phyloP scores from a whole-genome alignment of 2,888 invertebrate genomes.

The Trichogramma evanescens region DNA sequence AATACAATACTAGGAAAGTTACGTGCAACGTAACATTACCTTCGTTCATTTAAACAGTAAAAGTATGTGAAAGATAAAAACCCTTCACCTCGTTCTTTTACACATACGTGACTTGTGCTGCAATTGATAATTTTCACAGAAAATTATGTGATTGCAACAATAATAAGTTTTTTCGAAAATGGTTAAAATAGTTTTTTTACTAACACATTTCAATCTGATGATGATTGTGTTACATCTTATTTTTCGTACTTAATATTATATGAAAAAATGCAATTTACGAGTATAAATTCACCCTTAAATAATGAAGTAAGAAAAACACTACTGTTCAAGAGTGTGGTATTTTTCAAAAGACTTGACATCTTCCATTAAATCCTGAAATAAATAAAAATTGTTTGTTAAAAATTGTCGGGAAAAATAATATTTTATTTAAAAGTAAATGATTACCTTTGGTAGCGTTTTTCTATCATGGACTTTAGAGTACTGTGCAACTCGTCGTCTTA shows the following conservation, averaged over 20 bases:
- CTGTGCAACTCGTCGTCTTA: constrained; percentile 54
- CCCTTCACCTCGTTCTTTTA: constrained; percentile 17
- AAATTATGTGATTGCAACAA: constrained; percentile 16
- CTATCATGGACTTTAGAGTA: constrained; percentile 54
- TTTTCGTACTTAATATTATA: constrained; percentile 10
- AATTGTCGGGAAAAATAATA: background rate
- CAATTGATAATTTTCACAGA: constrained; percentile 18
- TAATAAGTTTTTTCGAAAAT: constrained; percentile 4
- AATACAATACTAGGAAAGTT: background rate
- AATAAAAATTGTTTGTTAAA: background rate
- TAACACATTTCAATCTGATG: constrained; percentile 11
- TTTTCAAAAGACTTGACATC: constrained; percentile 40
- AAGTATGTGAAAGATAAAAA: constrained; percentile 13
- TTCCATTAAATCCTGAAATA: constrained; percentile 43
- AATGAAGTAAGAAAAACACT: no score
- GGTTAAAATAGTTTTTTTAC: constrained; percentile 1
- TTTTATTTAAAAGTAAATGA: constrained; percentile 25
- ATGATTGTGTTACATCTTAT: constrained; percentile 20
- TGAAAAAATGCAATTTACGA: background rate
- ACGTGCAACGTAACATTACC: constrained; percentile 11
- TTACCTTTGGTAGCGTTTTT: constrained; percentile 47
- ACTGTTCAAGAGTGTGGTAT: constrained; percentile 20
- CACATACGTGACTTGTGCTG: constrained; percentile 4
- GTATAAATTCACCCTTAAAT: background rate
- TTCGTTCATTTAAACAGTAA: constrained; percentile 1